phyloP scores from a whole-genome alignment of 2,888 invertebrate species.

The Drosophila merina region DNA sequence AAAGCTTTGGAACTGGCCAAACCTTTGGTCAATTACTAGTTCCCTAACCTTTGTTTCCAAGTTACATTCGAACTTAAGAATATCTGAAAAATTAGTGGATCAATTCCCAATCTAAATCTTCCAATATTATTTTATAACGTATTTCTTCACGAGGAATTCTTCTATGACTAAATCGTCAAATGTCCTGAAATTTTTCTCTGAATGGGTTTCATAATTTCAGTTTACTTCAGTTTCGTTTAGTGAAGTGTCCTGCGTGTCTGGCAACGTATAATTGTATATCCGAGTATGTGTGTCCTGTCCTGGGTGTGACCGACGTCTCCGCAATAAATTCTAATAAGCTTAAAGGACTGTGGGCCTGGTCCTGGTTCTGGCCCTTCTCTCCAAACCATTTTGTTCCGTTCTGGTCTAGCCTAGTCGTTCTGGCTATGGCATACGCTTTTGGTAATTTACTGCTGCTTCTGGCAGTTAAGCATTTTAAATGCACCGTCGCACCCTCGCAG shows the following conservation, averaged over 20 bases:
- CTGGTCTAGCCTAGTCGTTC: slow-evolving; percentile 9
- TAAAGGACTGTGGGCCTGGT: slow-evolving; percentile 56
- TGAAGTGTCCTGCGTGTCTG: slow-evolving; percentile 26
- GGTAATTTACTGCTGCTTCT: slow-evolving; percentile 59
- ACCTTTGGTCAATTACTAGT: too few relatives aligned
- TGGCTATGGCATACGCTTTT: slow-evolving; percentile 39
- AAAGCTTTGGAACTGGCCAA: too few relatives aligned
- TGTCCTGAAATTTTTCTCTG: too few relatives aligned
- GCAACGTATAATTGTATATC: slow-evolving; percentile 9
- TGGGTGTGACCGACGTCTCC: slow-evolving; percentile 73
- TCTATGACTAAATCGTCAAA: too few relatives aligned
- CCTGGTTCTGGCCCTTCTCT: slow-evolving; percentile 8
- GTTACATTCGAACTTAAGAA: too few relatives aligned
- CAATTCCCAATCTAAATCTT: too few relatives aligned
- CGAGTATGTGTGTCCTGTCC: slow-evolving; percentile 22
- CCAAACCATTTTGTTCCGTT: background rate
- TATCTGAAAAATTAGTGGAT: too few relatives aligned
- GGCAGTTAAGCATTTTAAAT: slow-evolving; percentile 7
- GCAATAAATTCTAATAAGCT: slow-evolving; percentile 77
- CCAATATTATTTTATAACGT: too few relatives aligned
- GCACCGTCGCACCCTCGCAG: slow-evolving; percentile 1
- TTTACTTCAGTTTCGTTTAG: slow-evolving; percentile 1
- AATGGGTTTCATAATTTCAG: too few relatives aligned
- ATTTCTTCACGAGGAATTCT: too few relatives aligned
- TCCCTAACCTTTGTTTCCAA: too few relatives aligned